Base-by-base conservation (phyloP, 2,113 vertebrate species). In the Scatophagus argus region DNA sequence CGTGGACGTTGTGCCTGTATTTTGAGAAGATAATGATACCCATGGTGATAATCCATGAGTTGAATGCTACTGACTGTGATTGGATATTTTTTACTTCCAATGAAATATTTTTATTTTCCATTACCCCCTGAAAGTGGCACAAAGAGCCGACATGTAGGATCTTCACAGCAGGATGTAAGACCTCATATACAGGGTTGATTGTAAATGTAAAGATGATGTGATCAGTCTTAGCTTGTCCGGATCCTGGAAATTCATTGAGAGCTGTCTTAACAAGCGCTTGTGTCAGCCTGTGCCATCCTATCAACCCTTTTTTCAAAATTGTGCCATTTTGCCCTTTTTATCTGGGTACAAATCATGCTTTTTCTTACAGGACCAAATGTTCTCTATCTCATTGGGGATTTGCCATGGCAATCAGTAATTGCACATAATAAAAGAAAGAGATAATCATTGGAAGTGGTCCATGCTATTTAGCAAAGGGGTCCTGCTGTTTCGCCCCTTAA, bases 361-460 rank as follows among this genome's bases (percentile, higher is more conserved):
- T 87, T 68, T 76, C 63, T 70, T 79, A 38, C 11, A 84, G 92
- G 93, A 93, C 91, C 92, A 94, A 94, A 91, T 87, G 85, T 88
- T 89, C 81, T 89, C 74, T 85, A 62, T 85, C 55, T 86, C 58
- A 85, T 82, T 88, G 72, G 87, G 84, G 87, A 86, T 84, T 90
- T 87, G 87, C 87, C 89, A 76, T 77, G 91, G 89, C 90, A 91
- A 93, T 92, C 89, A 91, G 59, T 75, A 85, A 65, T 84, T 91
- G 93, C 87, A 92, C 90, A 91, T 85, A 80, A 62, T 82, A 56
- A 83, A 75, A 82, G 66, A 77, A 78, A 84, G 69, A 88, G 91
- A 92, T 91, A 92, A 93, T 93, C 91, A 90, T 88, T 75, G 8
- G 34, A 56, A 85, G 74, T 58, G 74, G 89, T 83, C 85, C 83